These are phyloP conservation scores for Itoplectis maculator DNA, from an alignment of 2,888 invertebrate species.

Conservation along the genomic window DNA sequence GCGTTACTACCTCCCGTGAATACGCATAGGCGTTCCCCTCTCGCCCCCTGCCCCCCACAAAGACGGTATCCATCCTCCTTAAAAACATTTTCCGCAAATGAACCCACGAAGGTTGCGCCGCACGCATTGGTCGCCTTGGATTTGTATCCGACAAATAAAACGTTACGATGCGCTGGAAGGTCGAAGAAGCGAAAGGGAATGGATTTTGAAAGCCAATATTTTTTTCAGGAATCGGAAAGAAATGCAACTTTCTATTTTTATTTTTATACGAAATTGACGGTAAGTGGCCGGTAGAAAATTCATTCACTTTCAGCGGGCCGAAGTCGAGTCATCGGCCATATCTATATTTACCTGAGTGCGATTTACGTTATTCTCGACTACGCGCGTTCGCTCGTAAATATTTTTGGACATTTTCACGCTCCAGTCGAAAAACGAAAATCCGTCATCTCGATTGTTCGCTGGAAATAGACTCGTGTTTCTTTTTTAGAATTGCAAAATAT, in stretches of 20 bases:
- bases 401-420: background rate
- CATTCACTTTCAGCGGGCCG: background rate
- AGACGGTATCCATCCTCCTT: too few relatives aligned
- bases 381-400: slow-evolving; percentile 1
- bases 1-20: too few relatives aligned
- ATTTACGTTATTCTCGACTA: background rate
- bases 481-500: background rate
- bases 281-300: background rate
- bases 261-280: background rate
- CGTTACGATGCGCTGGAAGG: too few relatives aligned
- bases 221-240: background rate
- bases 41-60: too few relatives aligned
- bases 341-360: background rate
- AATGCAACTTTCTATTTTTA: too few relatives aligned
- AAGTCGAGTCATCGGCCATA: background rate
- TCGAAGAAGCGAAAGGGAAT: too few relatives aligned
- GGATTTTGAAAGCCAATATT: too few relatives aligned
- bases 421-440: background rate
- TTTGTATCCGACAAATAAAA: too few relatives aligned
- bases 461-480: background rate
- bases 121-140: too few relatives aligned
- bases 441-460: background rate
- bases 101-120: too few relatives aligned
- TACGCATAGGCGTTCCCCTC: too few relatives aligned
- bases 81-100: too few relatives aligned